Base-by-base conservation (phyloP, 1,140 invertebrate species). In the Drosophila fuyamai region DNA sequence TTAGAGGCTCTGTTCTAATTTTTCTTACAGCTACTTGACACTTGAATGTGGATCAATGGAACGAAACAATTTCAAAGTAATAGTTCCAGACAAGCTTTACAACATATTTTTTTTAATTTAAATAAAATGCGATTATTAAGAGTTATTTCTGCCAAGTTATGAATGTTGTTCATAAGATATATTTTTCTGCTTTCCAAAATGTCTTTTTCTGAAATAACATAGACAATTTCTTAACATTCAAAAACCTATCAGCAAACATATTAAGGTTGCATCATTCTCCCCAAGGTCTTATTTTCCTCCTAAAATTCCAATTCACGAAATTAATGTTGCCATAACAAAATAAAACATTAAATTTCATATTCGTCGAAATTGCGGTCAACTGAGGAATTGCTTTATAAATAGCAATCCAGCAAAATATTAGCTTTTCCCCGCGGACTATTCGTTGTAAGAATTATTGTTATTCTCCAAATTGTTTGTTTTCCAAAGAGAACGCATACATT, bases 1-100 rank as follows among this genome's bases (percentile, higher is more conserved):
- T 88, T 88, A 88, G 77, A 79, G 74, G 32, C 29, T 44, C 16
- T 70, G 56, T 63, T 61, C 84, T 89, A 88, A 88, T 89, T 88
- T 62, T 43, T 43, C 60, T 56, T 56, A 67, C 63, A 60, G 74
- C 48, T 68, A 50, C 47, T 27, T 68, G 55, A 27, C 44, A 46
- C 13, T 35, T 40, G 16, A 57, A 79, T 76, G 54, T 79, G 60
- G 75, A 86, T 43, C 78, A 85, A 71, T 86, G 38, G 71, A 73
- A 44, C 56, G n/a, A 9, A 9, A 16, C 16, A 1, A 51, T 50
- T 12, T 47, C 9, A 6, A 7, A 32, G 29, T 13, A 10, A 38
- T 12, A 10, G 12, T 38, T 12, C 9, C 9, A 38, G 9, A 12
- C 4, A 12, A 12, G 36, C 10, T 10, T 10, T 10, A 10, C 12